Base-by-base conservation (phyloP, 2,113 vertebrate species). In the Tenrec ecaudatus region DNA sequence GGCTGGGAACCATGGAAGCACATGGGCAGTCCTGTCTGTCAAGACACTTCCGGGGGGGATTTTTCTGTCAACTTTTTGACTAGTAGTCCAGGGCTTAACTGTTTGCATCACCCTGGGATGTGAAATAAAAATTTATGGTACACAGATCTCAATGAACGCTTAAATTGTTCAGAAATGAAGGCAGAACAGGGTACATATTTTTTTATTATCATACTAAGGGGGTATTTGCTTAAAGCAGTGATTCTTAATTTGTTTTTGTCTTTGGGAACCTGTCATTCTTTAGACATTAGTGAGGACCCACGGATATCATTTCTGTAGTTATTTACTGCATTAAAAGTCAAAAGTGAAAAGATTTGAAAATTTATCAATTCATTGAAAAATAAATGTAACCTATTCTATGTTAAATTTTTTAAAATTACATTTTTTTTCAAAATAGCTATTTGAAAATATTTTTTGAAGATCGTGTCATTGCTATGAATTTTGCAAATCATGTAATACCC, bases 361-460 rank as follows among this genome's bases (percentile, higher is more conserved):
- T 47, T 22, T 88, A 84, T 71, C 69, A 91, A 78, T 9, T 90
- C 1, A 92, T 69, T 91, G 60, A 31, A 75, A 87, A 86, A 38
- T 38, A 77, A 1, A 88, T 78, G 60, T 58, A 66, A n/a, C 17
- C 22, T 31, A 75, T 71, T 58, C 73, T 1, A 77, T 64, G 1
- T 43, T 77, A 87, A n/a, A n/a, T n/a, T n/a, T n/a, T n/a, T n/a
- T n/a, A n/a, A n/a, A n/a, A n/a, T n/a, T n/a, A n/a, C n/a, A n/a
- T n/a, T n/a, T 66, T 66, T 62, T 62, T 62, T 62, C 60, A 89
- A 94, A 92, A 85, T 64, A 85, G 40, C 40, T 40, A 40, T 40
- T 40, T 40, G 40, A 7, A 40, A 40, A 53, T 53, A 57, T 10
- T 38, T 10, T 58, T 71, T 96, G 75, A 78, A 27, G 47, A 53